Evolutionary conservation across 2,888 invertebrate genomes (phyloP), one percentile per base, ranked within the genome.

Genomic region (Lasioglossum calceatum): DNA sequence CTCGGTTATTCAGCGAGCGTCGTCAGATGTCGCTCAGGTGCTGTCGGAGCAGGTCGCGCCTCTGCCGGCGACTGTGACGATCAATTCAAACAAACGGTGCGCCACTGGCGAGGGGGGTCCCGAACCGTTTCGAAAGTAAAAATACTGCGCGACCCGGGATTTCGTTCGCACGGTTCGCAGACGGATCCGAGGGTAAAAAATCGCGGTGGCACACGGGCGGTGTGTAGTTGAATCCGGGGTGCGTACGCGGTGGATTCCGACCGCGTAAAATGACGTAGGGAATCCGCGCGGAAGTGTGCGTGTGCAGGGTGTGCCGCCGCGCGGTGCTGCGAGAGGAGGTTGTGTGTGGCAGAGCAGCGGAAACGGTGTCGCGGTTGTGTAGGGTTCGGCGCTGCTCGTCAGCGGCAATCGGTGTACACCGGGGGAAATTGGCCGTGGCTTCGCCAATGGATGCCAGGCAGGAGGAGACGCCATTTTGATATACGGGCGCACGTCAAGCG

Each of bases 391-490:
- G 89, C 86, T 83, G 85, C 76, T 88, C 87, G 88, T 83, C 88
- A 84, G 64, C 91, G 85, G 64, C 91, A 84, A 85, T 87, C 89
- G 89, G 90, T 88, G 89, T 86, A 81, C 84, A 86, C 91, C n/a
- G 92, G 90, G 92, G 90, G 92, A 91, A 93, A 92, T 92, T 91
- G 91, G 90, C 90, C 89, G 90, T 89, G 92, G 92, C 92, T 92
- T 92, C 92, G 90, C 92, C 92, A 93, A 94, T 93, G 93, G 93
- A 93, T 94, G 93, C 93, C 92, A 92, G 92, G 92, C 94, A 91
- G 93, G 92, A 91, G 90, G 92, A 90, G 93, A 93, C 94, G 94
- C 94, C 94, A 95, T 95, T 94, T 95, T 95, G 94, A 95, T 94
- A 93, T 94, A 94, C 93, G 94, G 92, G 92, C 93, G 92, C 92